Conservation (phyloP, 2,797 vertebrate genomes). For the Eospalax fontanierii region DNA sequence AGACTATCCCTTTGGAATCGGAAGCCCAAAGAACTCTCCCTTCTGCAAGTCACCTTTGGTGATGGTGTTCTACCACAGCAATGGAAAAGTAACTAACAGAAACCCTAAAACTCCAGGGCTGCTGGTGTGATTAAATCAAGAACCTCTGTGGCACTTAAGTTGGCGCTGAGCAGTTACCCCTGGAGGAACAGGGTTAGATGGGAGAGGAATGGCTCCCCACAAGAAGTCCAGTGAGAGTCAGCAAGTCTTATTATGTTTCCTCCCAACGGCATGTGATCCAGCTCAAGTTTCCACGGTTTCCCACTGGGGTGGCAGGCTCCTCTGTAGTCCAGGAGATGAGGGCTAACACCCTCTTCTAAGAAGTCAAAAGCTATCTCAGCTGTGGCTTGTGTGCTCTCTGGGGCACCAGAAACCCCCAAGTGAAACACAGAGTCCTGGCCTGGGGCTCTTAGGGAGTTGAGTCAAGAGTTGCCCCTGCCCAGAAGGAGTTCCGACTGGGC, state of each 20-base stretch:
- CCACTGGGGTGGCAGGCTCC: background rate
- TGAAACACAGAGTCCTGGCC: rapidly evolving
- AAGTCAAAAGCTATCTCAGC: background rate
- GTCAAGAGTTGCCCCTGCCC: rapidly evolving
- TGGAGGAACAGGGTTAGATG: too few relatives aligned
- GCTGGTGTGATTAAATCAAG: background rate
- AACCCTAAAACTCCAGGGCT: rapidly evolving
- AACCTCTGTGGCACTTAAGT: background rate
- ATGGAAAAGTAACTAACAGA: too few relatives aligned
- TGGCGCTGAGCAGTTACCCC: background rate
- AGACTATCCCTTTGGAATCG: too few relatives aligned
- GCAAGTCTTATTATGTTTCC: background rate
- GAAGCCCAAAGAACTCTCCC: too few relatives aligned
- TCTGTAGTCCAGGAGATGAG: background rate
- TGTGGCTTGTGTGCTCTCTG: rapidly evolving
- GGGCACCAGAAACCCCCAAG: background rate
- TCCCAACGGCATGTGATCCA: too few relatives aligned
- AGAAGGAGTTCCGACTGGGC: rapidly evolving
- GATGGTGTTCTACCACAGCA: too few relatives aligned
- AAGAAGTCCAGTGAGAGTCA: background rate
- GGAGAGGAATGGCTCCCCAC: background rate
- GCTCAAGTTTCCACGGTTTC: background rate
- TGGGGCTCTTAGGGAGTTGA: rapidly evolving
- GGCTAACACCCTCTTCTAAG: rapidly evolving
- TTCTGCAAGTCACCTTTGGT: too few relatives aligned